Conservation (phyloP, 1,140 invertebrate species). For the Pogonomyrmex barbatus region DNA sequence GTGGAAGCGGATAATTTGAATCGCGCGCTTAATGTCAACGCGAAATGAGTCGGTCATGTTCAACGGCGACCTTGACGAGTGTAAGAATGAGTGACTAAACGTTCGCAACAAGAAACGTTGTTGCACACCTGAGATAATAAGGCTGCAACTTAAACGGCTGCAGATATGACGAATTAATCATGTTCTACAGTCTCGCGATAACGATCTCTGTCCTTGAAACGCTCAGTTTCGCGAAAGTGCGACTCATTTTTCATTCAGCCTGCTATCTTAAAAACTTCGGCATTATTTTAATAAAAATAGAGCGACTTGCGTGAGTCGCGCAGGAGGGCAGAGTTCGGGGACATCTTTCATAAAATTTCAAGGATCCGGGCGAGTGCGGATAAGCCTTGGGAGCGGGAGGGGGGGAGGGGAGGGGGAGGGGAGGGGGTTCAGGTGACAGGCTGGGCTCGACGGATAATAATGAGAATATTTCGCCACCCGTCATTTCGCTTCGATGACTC, state of each 20-base stretch:
- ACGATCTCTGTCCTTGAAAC: not conserved
- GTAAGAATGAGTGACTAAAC: not conserved
- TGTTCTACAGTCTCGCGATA: not conserved
- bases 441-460: not conserved
- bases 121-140: slow-evolving; percentile 32
- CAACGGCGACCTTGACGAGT: not conserved
- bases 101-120: not conserved
- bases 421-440: not conserved
- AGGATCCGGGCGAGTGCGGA: not conserved
- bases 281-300: not conserved
- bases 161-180: slow-evolving; percentile 28
- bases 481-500: slow-evolving; percentile 18
- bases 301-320: not conserved
- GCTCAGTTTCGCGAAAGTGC: not conserved
- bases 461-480: not conserved
- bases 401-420: too few species aligned
- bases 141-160: slow-evolving; percentile 1
- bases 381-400: too few species aligned
- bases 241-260: not conserved
- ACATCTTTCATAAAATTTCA: not conserved
- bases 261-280: not conserved
- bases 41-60: not conserved
- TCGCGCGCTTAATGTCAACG: slow-evolving; percentile 12
- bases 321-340: not conserved
- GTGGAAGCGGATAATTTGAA: not conserved